These are phyloP conservation scores for Phainopepla nitens DNA, from an alignment of 2,113 vertebrate genomes.

Conservation along the genomic window DNA sequence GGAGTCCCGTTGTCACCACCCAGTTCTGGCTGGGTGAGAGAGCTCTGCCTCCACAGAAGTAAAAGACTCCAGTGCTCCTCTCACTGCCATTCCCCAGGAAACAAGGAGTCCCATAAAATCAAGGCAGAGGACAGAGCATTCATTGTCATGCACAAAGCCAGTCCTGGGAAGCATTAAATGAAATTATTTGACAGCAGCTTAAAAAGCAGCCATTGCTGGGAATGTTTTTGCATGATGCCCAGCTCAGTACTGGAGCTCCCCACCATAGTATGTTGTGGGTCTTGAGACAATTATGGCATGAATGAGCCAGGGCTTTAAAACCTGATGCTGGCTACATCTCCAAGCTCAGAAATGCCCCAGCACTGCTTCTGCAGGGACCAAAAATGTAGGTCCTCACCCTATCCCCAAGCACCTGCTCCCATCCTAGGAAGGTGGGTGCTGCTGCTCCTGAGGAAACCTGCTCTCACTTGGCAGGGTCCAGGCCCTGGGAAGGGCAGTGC, in stretches of 20 bases:
- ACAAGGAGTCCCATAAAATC: neutral
- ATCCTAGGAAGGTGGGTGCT: rapidly evolving
- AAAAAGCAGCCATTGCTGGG: rapidly evolving
- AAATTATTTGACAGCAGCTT: neutral
- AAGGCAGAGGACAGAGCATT: neutral
- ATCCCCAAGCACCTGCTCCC: neutral
- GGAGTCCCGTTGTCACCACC: neutral
- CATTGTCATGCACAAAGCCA: neutral
- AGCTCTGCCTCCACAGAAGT: neutral
- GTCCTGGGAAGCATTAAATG: neutral
- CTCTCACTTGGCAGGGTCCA: neutral
- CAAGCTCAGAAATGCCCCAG: neutral
- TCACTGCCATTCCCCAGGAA: neutral
- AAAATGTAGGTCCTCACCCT: neutral
- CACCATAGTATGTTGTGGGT: rapidly evolving
- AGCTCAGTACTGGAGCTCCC: neutral
- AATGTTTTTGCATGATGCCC: rapidly evolving
- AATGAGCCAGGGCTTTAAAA: neutral
- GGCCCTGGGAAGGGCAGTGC: neutral
- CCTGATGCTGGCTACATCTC: neutral
- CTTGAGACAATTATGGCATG: rapidly evolving
- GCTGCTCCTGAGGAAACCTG: neutral
- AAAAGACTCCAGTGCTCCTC: neutral
- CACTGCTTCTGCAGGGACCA: rapidly evolving
- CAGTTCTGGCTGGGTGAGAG: neutral